These are phyloP conservation scores for Sturnira hondurensis DNA, from an alignment of 2,113 vertebrate genomes.

Conservation along the genomic window DNA sequence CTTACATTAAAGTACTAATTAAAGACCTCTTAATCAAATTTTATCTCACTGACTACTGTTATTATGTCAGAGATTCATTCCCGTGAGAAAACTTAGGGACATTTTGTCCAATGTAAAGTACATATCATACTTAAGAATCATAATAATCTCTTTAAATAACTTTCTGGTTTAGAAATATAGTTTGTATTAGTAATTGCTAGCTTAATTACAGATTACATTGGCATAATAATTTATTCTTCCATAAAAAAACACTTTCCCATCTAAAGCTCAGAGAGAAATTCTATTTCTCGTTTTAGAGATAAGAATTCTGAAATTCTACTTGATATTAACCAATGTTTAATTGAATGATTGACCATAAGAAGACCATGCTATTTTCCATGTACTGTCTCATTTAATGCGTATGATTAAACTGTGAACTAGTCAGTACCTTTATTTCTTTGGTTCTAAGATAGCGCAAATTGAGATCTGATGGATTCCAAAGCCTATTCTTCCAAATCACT, in stretches of 20 bases:
- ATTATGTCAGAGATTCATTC: neutral
- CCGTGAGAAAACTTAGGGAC: neutral
- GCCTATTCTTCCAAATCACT: neutral
- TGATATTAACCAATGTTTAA: neutral
- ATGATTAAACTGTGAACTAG: neutral
- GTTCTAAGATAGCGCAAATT: neutral
- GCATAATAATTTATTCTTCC: neutral
- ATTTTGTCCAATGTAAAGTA: neutral
- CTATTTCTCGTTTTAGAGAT: neutral
- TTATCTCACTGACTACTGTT: neutral
- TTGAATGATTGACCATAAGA: neutral
- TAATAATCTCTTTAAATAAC: neutral
- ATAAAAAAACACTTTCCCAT: neutral
- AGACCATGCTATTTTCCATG: neutral
- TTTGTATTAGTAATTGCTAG: neutral
- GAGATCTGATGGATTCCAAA: neutral
- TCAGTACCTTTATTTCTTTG: neutral
- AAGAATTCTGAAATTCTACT: neutral
- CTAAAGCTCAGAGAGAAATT: slow-evolving; percentile 16
- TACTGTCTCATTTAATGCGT: neutral
- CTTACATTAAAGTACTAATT: neutral
- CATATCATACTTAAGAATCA: neutral
- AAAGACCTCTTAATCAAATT: neutral
- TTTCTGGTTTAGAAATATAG: neutral
- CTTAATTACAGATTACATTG: slow-evolving; percentile 5